phyloP scores from a whole-genome alignment of 92 coral and sea anemone species.

The Siderastrea siderea region DNA sequence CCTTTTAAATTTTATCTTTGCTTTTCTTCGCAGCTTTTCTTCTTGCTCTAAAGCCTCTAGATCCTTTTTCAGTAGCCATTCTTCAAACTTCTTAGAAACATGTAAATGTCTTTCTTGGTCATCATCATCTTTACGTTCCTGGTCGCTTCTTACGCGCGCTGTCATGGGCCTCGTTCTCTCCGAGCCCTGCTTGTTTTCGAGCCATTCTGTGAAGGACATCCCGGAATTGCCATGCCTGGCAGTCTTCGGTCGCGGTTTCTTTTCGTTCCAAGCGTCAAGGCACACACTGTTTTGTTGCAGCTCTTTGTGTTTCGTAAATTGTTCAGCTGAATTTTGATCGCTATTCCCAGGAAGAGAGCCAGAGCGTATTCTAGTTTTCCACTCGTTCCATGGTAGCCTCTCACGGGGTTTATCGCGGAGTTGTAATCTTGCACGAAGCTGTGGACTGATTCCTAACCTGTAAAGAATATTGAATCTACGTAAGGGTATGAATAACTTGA shows the following conservation, averaged over 20 bases:
- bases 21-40: conserved; percentile 11
- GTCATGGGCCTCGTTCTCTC: conserved; percentile 25
- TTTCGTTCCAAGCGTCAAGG: conserved; percentile 46
- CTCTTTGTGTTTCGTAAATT: conserved; percentile 3
- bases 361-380: conserved; percentile 34
- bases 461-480: not conserved
- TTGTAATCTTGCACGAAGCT: conserved; percentile 33
- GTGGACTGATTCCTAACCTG: conserved; percentile 32
- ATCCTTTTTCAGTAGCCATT: conserved; percentile 77
- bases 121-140: not conserved
- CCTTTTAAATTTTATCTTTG: conserved; percentile 22
- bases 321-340: conserved; percentile 2
- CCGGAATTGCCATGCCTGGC: conserved; percentile 22
- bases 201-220: conserved; percentile 50
- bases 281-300: not conserved
- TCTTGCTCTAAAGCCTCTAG: conserved; percentile 70
- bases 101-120: conserved; percentile 12
- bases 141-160: not conserved
- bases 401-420: conserved; percentile 51
- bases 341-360: conserved; percentile 16
- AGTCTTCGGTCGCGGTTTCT: conserved; percentile 21
- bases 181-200: conserved; percentile 23
- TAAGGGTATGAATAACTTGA: not conserved
- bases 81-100: not conserved
- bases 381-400: conserved; percentile 49